Conservation (phyloP, 2,797 vertebrate species). For the Danio albolineatus region DNA sequence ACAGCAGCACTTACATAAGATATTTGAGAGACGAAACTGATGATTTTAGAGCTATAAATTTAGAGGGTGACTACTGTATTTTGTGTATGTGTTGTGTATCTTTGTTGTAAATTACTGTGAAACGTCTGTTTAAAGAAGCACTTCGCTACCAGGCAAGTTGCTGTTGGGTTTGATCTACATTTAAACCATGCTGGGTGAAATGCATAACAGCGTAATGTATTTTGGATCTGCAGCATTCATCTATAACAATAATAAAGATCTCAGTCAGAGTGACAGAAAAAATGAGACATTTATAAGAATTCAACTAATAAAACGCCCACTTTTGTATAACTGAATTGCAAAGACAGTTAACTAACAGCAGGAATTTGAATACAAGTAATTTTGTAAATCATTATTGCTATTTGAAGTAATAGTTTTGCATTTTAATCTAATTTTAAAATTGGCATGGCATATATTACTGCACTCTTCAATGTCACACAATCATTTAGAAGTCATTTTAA, state of each 20-base stretch:
- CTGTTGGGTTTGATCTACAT: background rate
- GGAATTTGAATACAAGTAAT: background rate
- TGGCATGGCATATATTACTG: too few species aligned
- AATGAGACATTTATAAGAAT: background rate
- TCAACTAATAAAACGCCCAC: background rate
- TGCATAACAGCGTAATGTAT: background rate
- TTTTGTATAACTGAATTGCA: background rate
- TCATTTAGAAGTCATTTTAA: too few species aligned
- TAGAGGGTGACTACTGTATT: background rate
- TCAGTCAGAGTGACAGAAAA: background rate
- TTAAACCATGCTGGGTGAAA: background rate
- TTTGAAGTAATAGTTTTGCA: too few species aligned
- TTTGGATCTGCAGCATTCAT: background rate
- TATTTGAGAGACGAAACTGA: background rate
- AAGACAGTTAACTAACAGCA: background rate
- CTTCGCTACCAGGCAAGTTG: constrained; percentile 18
- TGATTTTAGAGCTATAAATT: constrained; percentile 17
- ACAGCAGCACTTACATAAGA: background rate
- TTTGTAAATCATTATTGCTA: too few species aligned
- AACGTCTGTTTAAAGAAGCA: background rate
- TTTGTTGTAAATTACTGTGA: constrained; percentile 8
- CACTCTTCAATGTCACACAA: too few species aligned
- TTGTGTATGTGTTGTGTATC: too few species aligned
- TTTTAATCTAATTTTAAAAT: too few species aligned
- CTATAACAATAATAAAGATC: too few species aligned